These are phyloP conservation scores for Siderastrea radians DNA, from an alignment of 92 coral and sea anemone genomes.

Conservation along the genomic window DNA sequence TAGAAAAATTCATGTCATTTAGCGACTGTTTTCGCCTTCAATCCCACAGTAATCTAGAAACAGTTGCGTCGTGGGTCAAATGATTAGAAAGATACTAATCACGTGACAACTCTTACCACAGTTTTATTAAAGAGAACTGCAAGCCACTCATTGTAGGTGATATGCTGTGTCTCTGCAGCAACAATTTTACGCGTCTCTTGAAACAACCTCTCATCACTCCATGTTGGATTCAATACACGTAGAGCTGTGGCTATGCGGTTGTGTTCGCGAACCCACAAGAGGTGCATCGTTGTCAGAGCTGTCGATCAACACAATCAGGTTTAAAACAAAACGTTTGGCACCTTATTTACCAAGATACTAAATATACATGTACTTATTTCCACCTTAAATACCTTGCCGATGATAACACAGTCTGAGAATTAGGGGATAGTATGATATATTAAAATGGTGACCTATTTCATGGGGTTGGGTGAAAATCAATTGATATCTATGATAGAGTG, in stretches of 20 bases:
- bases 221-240: slow-evolving; percentile 58
- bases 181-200: slow-evolving; percentile 93
- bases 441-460: no score
- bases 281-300: slow-evolving; percentile 88
- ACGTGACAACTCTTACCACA: not conserved
- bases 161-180: slow-evolving; percentile 89
- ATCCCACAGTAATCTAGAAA: no score
- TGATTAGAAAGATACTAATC: not conserved
- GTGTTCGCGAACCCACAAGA: slow-evolving; percentile 92
- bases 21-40: not conserved
- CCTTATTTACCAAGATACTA: no score
- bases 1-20: no score
- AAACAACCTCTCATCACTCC: slow-evolving; percentile 78
- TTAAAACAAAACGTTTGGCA: no score
- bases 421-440: no score
- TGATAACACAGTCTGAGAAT: no score
- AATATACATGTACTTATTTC: no score
- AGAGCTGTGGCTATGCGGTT: slow-evolving; percentile 79
- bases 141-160: slow-evolving; percentile 84
- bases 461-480: no score
- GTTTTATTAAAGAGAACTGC: slow-evolving; percentile 60
- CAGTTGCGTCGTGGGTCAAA: no score
- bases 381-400: no score
- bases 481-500: no score
- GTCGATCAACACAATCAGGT: slow-evolving; percentile 11